A percentile compares a stretch with the other conserved stretches of the same genome.
These are phyloP conservation scores for Gymnothorax javanicus DNA, from an alignment of 2,797 vertebrate species.

Conservation along the genomic window DNA sequence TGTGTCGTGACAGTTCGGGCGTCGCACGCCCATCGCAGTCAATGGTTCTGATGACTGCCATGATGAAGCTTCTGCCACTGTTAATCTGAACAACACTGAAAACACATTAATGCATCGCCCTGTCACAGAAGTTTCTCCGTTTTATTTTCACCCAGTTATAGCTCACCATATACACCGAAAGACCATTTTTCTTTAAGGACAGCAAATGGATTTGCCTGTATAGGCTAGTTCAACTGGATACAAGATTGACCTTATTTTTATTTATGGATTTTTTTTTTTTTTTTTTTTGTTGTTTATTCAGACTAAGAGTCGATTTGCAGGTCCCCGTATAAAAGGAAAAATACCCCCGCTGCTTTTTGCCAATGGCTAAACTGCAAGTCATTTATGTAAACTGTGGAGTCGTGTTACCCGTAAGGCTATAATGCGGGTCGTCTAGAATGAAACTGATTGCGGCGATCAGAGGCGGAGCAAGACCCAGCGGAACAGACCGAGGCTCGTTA, in stretches of 20 bases:
- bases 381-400: constrained; percentile 14
- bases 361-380: neutral
- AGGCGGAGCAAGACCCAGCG: neutral
- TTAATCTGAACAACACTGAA: neutral
- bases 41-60: neutral
- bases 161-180: neutral
- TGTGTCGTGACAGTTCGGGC: neutral
- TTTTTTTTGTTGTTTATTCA: neutral
- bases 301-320: neutral
- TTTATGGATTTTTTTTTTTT: neutral
- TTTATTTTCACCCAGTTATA: neutral
- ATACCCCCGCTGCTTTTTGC: neutral
- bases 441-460: neutral
- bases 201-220: neutral
- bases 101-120: neutral
- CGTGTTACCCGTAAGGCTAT: neutral
- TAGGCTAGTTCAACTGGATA: neutral
- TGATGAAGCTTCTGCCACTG: neutral
- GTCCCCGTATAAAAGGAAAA: neutral
- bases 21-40: neutral
- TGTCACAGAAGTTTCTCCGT: neutral
- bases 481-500: neutral
- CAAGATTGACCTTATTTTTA: neutral
- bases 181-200: neutral
- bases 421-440: constrained; percentile 15